A percentile compares a stretch with the other conserved stretches of the same genome.
phyloP scores from a whole-genome alignment of 1,140 invertebrate species.

The Drosophila nigromelanica region DNA sequence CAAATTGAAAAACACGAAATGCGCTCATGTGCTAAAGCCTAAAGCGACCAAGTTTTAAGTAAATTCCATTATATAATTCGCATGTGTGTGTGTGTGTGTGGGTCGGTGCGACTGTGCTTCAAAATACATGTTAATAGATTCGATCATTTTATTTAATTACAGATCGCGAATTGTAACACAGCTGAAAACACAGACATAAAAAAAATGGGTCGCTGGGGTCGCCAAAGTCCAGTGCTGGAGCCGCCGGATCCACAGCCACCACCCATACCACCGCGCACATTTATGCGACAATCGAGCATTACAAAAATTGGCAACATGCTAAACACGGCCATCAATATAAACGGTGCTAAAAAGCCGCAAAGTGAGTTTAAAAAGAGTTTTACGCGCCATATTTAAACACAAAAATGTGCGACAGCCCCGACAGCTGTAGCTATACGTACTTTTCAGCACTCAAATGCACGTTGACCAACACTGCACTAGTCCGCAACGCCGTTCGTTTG shows the following conservation, averaged over 20 bases:
- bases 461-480: conserved; percentile 28
- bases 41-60: conserved; percentile 41
- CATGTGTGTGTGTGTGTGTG: conserved; percentile 1
- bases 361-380: conserved; percentile 64
- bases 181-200: conserved; percentile 16
- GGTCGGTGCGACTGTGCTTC: conserved; percentile 25
- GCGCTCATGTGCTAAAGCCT: conserved; percentile 63
- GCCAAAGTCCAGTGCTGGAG: conserved; percentile 75
- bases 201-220: conserved; percentile 78
- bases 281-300: conserved; percentile 88
- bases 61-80: conserved; percentile 70
- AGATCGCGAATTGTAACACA: conserved; percentile 38
- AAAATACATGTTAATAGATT: conserved; percentile 63
- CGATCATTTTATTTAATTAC: conserved; percentile 66
- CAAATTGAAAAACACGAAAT: conserved; percentile 75
- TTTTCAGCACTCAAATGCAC: conserved; percentile 25
- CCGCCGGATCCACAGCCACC: conserved; percentile 75
- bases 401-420: conserved; percentile 17
- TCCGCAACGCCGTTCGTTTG: conserved; percentile 43
- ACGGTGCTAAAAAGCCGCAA: conserved; percentile 78
- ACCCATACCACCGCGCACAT: conserved; percentile 84
- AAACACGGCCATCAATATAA: conserved; percentile 87
- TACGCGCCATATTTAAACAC: conserved; percentile 14
- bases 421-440: conserved; percentile 22
- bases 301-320: conserved; percentile 88